Evolutionary conservation across 1,140 invertebrate species (phyloP).

Genomic region (Forficula auricularia): DNA sequence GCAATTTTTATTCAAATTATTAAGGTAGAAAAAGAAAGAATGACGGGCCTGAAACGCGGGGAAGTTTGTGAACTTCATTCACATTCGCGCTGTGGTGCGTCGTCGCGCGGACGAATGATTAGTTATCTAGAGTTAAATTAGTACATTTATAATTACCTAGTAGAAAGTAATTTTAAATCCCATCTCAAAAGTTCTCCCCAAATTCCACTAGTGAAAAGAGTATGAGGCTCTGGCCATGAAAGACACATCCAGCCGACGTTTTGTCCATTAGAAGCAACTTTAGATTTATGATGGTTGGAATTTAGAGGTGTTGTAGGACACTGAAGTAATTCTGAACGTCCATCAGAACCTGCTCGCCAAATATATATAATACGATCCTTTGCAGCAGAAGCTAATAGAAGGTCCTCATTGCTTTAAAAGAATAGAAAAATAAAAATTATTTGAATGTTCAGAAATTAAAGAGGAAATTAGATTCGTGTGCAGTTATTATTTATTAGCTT

Average conservation of each 20-base stretch:
- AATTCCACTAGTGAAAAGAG: conserved; percentile 28
- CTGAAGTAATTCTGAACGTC: conserved; percentile 27
- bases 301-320: too few species aligned
- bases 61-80: too few species aligned
- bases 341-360: conserved; percentile 36
- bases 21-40: too few species aligned
- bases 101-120: too few species aligned
- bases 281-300: too few species aligned
- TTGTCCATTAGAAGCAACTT: too few species aligned
- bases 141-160: too few species aligned
- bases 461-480: conserved; percentile 9
- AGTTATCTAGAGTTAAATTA: too few species aligned
- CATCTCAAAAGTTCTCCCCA: conserved; percentile 36
- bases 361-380: conserved; percentile 33
- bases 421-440: conserved; percentile 12
- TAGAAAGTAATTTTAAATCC: conserved; percentile 19
- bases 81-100: too few species aligned
- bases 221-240: conserved; percentile 33
- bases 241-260: conserved; percentile 27
- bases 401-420: conserved; percentile 7
- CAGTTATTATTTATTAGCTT: too few species aligned
- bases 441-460: conserved; percentile 14
- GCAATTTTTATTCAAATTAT: too few species aligned
- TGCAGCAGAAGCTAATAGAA: conserved; percentile 32
- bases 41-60: too few species aligned